Evolutionary conservation across 2,797 vertebrate species (phyloP).

Genomic region (Crocodylus rhombifer): DNA sequence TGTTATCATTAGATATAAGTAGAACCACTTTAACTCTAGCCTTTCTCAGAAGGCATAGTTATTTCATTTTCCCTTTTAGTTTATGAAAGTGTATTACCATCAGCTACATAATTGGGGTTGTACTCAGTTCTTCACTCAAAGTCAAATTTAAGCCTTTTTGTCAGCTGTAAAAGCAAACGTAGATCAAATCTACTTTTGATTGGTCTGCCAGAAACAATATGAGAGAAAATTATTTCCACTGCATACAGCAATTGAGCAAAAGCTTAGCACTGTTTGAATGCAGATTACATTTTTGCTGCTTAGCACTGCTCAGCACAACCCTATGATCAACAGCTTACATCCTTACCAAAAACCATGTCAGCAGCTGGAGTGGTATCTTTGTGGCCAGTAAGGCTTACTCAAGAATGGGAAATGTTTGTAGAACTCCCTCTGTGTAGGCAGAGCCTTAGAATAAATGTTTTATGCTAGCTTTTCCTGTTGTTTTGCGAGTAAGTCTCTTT

Average conservation of each 20-base stretch:
- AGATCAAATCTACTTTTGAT: neutral
- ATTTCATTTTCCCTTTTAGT: fast-evolving
- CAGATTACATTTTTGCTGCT: too few species aligned
- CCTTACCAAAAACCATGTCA: conserved; percentile 32
- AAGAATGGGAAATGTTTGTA: conserved; percentile 73
- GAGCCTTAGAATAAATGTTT: conserved; percentile 65
- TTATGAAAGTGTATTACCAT: neutral
- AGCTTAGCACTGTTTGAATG: neutral
- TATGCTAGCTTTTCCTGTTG: conserved; percentile 68
- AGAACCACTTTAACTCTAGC: neutral
- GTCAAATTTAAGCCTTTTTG: neutral
- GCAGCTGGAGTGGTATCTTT: conserved; percentile 51
- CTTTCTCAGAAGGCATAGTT: fast-evolving
- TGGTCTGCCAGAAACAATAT: neutral
- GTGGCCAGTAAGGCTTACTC: conserved; percentile 70
- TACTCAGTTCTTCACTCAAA: fast-evolving
- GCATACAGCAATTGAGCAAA: neutral
- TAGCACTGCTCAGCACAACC: too few species aligned
- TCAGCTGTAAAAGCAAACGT: fast-evolving
- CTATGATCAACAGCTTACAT: too few species aligned
- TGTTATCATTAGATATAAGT: too few species aligned
- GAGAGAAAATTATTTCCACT: neutral
- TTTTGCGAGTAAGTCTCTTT: conserved; percentile 69
- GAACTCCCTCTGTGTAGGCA: conserved; percentile 62
- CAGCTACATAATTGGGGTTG: neutral